phyloP scores from a whole-genome alignment of 2,797 vertebrate genomes.

The Catharus ustulatus region DNA sequence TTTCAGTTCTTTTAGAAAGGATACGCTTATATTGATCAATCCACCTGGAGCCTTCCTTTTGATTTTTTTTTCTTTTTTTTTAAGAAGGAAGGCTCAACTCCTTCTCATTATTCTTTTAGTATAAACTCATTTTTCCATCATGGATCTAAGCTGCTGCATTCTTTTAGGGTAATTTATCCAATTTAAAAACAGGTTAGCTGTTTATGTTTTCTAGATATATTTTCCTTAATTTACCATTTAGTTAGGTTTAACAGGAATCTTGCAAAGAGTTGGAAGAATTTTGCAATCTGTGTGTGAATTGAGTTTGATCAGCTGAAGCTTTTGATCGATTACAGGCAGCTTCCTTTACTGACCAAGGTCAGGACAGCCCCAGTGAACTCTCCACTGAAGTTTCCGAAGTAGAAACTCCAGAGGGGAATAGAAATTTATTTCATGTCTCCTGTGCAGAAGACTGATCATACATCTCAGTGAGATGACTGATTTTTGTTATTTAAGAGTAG shows the following conservation, averaged over 20 bases:
- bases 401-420: neutral
- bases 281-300: fast-evolving
- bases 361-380: neutral
- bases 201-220: neutral
- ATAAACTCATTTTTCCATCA: neutral
- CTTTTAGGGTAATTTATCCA: neutral
- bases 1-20: neutral
- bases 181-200: neutral
- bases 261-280: neutral
- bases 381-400: neutral
- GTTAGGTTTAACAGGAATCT: neutral
- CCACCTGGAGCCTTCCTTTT: neutral
- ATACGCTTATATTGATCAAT: neutral
- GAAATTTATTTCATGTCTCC: neutral
- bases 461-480: neutral
- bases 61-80: too few species aligned
- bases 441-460: neutral
- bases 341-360: neutral
- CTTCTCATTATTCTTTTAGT: neutral
- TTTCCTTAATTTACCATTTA: neutral
- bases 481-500: neutral
- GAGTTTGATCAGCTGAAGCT: neutral
- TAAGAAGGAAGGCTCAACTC: neutral
- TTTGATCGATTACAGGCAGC: neutral
- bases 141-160: neutral